Percentiles rank a stretch among this genome's conserved stretches.
Conservation (phyloP, 1,140 invertebrate genomes). For the Liolophura sinensis region DNA sequence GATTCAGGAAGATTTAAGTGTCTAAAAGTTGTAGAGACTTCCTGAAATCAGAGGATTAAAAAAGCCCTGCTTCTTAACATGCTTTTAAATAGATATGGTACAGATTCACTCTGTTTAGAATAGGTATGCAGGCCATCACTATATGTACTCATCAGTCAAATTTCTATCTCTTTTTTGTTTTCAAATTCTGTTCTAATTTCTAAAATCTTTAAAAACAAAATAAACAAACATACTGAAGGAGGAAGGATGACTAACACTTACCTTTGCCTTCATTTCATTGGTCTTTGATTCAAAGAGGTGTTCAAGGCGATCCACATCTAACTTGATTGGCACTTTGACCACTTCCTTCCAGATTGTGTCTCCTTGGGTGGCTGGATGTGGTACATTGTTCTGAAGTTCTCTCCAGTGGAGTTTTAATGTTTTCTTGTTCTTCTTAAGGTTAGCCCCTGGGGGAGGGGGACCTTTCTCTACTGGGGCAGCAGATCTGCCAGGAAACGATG, state of each 20-base stretch:
- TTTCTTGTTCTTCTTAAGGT: constrained; percentile 86
- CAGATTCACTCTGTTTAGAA: too few relatives aligned
- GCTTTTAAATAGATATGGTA: neutral
- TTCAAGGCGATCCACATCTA: constrained; percentile 93
- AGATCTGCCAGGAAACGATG: constrained; percentile 54
- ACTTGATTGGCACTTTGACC: constrained; percentile 67
- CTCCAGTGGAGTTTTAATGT: constrained; percentile 99
- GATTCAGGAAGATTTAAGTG: too few relatives aligned
- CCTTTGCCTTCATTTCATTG: constrained; percentile 92
- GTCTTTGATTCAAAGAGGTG: constrained; percentile 96
- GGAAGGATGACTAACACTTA: constrained; percentile 26
- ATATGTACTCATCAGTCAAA: too few relatives aligned
- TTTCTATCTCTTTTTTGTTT: too few relatives aligned
- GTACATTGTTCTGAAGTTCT: constrained; percentile 67
- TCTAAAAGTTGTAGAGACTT: too few relatives aligned
- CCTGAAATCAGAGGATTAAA: too few relatives aligned
- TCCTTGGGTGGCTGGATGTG: constrained; percentile 68
- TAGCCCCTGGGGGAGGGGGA: constrained; percentile 57
- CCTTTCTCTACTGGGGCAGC: constrained; percentile 45
- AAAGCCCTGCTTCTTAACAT: too few relatives aligned
- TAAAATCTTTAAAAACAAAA: too few relatives aligned
- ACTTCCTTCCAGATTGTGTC: constrained; percentile 95
- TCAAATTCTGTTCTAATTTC: too few relatives aligned
- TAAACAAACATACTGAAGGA: too few relatives aligned
- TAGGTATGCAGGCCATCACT: too few relatives aligned